Evolutionary conservation across 2,113 vertebrate genomes (phyloP).

Genomic region (Saguinus imperator): DNA sequence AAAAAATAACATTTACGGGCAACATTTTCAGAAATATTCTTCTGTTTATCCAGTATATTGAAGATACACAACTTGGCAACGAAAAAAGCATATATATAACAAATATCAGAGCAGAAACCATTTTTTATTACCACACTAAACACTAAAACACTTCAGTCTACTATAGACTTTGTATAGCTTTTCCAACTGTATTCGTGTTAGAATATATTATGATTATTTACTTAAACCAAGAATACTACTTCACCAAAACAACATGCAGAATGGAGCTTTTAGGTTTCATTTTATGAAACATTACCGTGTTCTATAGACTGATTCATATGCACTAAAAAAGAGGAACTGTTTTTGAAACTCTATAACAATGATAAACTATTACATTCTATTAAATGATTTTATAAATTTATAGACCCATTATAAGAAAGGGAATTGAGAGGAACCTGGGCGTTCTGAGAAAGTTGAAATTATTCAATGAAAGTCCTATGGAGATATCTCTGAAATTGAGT

Average conservation of each 20-base stretch:
- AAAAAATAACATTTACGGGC: constrained; percentile 28
- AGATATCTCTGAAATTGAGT: neutral
- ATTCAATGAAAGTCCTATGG: neutral
- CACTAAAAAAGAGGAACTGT: neutral
- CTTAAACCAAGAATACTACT: neutral
- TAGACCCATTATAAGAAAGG: neutral
- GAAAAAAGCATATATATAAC: neutral
- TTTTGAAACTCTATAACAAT: neutral
- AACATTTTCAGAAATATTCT: neutral
- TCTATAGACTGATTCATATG: neutral
- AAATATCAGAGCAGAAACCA: neutral
- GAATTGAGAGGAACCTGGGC: neutral
- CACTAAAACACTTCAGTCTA: neutral
- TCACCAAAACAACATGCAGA: neutral
- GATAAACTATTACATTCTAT: neutral
- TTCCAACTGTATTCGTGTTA: neutral
- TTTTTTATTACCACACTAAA: neutral
- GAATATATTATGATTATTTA: neutral
- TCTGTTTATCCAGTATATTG: neutral
- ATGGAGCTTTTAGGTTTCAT: neutral
- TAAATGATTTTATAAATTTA: neutral
- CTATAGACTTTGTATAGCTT: neutral
- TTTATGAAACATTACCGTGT: neutral
- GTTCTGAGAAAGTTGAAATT: neutral
- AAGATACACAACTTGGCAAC: neutral